These are phyloP conservation scores for Psylliodes chrysocephalus DNA, from an alignment of 2,888 invertebrate species.

Conservation along the genomic window DNA sequence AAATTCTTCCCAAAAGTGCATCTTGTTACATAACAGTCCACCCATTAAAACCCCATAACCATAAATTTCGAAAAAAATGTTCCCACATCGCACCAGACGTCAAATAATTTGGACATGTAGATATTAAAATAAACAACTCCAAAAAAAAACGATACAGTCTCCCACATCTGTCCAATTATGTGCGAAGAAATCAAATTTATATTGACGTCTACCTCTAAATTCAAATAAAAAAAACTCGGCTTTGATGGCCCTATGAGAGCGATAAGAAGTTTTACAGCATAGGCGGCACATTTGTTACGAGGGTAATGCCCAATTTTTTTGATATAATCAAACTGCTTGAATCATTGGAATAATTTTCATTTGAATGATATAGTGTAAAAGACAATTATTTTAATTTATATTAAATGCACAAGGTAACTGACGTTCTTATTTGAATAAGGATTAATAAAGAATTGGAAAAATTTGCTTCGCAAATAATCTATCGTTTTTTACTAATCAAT, in stretches of 20 bases:
- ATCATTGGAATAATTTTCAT: no score
- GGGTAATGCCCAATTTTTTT: no score
- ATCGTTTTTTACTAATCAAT: no score
- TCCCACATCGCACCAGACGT: conserved; percentile 6
- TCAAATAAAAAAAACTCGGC: neutral
- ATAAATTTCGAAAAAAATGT: neutral
- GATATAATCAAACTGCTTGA: no score
- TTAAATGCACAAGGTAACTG: no score
- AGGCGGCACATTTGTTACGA: no score
- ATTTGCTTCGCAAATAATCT: no score
- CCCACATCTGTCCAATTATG: conserved; percentile 9
- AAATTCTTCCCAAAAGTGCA: neutral
- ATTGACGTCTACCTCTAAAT: conserved; percentile 8
- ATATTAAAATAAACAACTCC: neutral
- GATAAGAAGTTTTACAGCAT: neutral
- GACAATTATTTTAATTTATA: no score
- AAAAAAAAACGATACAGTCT: neutral
- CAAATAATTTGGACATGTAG: neutral
- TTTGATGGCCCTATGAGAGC: neutral
- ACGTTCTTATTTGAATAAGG: no score
- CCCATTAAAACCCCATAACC: neutral
- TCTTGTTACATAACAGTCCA: neutral
- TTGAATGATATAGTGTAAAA: no score
- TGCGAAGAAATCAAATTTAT: conserved; percentile 5
- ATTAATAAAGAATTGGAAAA: no score